Evolutionary conservation across 2,797 vertebrate genomes (phyloP), one percentile per base, ranked within the genome.

Genomic region (Columba guinea): DNA sequence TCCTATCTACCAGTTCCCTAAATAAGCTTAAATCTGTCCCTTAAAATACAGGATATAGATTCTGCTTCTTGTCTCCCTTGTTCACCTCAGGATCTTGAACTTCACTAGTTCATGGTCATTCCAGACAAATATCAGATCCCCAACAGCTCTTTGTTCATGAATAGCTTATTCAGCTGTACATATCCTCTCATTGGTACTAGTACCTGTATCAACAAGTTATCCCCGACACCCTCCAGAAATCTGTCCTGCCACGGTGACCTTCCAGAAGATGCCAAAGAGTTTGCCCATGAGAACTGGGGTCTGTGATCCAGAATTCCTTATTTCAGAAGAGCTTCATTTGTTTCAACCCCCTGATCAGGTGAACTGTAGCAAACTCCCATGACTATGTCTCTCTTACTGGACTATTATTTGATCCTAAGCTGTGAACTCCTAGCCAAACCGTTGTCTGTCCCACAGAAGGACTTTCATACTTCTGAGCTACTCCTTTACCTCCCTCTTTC

Each of bases 211-310:
- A 46, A 46, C 44, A 20, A 20, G 19, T 44, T 44, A 41, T 13
- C 7, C 18, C 27, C 55, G 23, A 65, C 8, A 46, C 20, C 2
- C 30, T 70, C 17, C 70, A 74, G 56, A 78, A 87, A 32, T 52
- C 21, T 59, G 23, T 70, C 37, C 16, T 70, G 28, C 22, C 37
- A 11, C 7, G 3, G 11, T 65, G 10, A 9, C 10, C n/a, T 74
- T 68, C 27, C 35, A 74, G 20, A 81, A 81, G 48, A 73, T 44
- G 6, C 5, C 64, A 22, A 46, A 78, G 9, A 53, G 18, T 11
- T 68, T 7, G 1, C 5, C 10, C 16, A 15, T 60, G 35, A 68
- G 11, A 73, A 37, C 0, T 41, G 7, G 15, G 2, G 3, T 51
- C 20, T 80, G 14, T 73, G 18, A 62, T 56, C 18, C 20, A 65